Conservation (phyloP, 2,797 vertebrate species). For the Sylvia borin region DNA sequence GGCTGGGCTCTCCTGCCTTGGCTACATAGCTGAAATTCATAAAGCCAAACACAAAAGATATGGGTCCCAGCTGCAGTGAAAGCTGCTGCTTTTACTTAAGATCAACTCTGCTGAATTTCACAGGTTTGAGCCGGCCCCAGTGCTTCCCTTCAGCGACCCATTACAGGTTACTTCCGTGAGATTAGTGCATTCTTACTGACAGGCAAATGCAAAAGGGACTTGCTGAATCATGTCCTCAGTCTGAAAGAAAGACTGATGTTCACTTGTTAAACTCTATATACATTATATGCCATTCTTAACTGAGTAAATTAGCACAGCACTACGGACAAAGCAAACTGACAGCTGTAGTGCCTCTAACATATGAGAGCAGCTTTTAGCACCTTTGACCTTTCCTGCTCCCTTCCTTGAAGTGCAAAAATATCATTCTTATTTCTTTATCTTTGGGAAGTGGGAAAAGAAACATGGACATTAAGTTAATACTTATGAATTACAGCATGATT, state of each 20-base stretch:
- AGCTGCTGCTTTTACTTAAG: background rate
- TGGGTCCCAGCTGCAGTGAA: background rate
- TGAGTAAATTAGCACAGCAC: background rate
- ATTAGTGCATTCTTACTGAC: background rate
- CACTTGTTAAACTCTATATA: background rate
- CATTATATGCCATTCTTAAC: background rate
- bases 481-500: background rate
- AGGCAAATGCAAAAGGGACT: background rate
- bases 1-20: background rate
- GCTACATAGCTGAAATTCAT: background rate
- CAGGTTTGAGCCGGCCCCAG: background rate
- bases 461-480: background rate
- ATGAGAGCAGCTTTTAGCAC: background rate
- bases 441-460: background rate
- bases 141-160: fast-evolving
- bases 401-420: background rate
- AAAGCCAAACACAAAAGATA: background rate
- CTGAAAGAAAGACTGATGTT: background rate
- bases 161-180: background rate
- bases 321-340: background rate
- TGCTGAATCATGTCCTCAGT: background rate
- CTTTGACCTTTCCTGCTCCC: background rate
- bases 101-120: background rate
- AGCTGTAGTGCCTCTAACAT: background rate
- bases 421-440: background rate